A percentile compares a stretch with the other conserved stretches of the same genome.
phyloP scores from a whole-genome alignment of 2,797 vertebrate genomes.

The Crenuchus spilurus region DNA sequence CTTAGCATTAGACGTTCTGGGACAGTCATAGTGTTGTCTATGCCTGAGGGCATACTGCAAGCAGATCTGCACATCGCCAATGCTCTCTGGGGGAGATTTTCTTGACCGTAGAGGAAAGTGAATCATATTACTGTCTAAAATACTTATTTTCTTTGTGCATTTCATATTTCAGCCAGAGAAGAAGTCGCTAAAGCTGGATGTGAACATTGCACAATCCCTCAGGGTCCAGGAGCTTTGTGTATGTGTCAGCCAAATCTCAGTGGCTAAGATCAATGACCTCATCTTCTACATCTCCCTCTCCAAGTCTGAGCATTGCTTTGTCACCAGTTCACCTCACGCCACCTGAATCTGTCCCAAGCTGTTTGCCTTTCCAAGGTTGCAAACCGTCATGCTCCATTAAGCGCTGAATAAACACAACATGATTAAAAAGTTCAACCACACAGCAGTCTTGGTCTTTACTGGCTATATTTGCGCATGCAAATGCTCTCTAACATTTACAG shows the following conservation, averaged over 20 bases:
- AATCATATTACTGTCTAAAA: not conserved
- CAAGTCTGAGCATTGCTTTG: not conserved
- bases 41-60: not conserved
- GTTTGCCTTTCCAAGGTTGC: not conserved
- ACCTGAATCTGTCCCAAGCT: conserved; percentile 1
- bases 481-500: conserved; percentile 5
- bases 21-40: not conserved
- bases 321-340: not conserved
- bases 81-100: conserved; percentile 8
- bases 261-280: conserved; percentile 8
- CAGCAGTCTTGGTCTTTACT: not conserved
- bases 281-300: not conserved
- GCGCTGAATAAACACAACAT: conserved; percentile 9
- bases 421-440: not conserved
- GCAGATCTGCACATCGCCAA: not conserved
- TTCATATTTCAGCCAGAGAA: not conserved
- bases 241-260: conserved; percentile 17
- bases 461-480: conserved; percentile 17
- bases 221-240: not conserved
- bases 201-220: not conserved
- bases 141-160: not conserved
- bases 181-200: not conserved
- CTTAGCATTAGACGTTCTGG: conserved; percentile 6
- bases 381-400: conserved; percentile 20
- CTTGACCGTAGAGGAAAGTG: not conserved